These are phyloP conservation scores for Scaptomyza polygonia DNA, from an alignment of 2,888 invertebrate genomes.

Conservation along the genomic window DNA sequence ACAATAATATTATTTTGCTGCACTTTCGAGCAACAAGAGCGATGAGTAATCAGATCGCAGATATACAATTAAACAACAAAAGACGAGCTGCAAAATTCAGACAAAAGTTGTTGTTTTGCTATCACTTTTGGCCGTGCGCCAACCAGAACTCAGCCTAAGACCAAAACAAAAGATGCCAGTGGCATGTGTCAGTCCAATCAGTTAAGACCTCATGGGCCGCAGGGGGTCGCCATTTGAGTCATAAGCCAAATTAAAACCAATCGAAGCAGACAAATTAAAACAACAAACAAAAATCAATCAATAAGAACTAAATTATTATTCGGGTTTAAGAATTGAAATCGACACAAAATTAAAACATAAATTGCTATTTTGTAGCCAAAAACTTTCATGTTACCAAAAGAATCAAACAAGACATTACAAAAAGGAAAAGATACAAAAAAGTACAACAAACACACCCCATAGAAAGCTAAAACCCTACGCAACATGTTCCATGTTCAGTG, in stretches of 20 bases:
- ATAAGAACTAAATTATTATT: conserved; percentile 3
- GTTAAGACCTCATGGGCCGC: conserved; percentile 17
- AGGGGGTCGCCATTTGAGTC: conserved; percentile 39
- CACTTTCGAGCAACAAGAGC: conserved; percentile 5
- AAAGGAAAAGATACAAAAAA: conserved; percentile 11
- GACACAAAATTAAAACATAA: background rate
- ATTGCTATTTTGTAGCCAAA: conserved; percentile 1
- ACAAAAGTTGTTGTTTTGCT: conserved; percentile 21
- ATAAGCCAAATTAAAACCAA: conserved; percentile 39
- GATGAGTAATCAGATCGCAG: conserved; percentile 26
- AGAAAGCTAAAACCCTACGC: conserved; percentile 64
- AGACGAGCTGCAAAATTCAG: conserved; percentile 23
- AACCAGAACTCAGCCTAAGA: conserved; percentile 42
- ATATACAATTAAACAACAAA: conserved; percentile 13
- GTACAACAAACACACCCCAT: conserved; percentile 44
- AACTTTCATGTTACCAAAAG: conserved; percentile 25
- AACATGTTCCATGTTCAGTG: conserved; percentile 74
- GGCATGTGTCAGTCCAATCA: conserved; percentile 28
- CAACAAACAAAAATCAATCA: background rate
- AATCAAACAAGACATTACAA: conserved; percentile 11
- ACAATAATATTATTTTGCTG: conserved; percentile 1
- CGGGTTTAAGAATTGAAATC: conserved; percentile 7
- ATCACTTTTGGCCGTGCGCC: conserved; percentile 48
- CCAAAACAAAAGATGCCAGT: conserved; percentile 16
- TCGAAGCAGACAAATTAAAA: conserved; percentile 1